Evolutionary conservation across 2,113 vertebrate genomes (phyloP).

Genomic region (Lepus europaeus): DNA sequence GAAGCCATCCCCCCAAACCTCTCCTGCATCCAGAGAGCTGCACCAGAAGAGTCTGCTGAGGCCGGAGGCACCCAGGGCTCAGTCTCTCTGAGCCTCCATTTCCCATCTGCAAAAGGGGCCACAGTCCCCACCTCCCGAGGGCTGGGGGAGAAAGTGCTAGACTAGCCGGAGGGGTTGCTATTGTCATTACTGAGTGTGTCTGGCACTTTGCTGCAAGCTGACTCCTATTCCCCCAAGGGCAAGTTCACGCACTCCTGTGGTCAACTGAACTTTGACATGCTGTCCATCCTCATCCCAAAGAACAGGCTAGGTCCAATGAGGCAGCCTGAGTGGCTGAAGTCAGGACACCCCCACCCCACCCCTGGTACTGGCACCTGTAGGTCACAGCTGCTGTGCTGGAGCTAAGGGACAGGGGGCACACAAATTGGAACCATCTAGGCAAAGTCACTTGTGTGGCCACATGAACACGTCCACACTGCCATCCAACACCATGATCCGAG

Average conservation of each 20-base stretch:
- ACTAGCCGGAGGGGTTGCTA: rapidly evolving
- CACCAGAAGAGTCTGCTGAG: no score
- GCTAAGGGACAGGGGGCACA: rapidly evolving
- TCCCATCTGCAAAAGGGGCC: background rate
- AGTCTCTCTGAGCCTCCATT: background rate
- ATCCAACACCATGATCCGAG: background rate
- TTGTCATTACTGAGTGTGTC: background rate
- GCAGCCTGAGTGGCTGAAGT: background rate
- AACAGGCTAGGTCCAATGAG: background rate
- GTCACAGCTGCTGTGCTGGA: no score
- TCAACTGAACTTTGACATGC: background rate
- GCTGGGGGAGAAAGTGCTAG: background rate
- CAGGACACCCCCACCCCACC: no score
- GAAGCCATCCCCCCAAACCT: background rate
- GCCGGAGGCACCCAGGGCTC: no score
- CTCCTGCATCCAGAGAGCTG: background rate
- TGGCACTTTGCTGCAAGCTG: background rate
- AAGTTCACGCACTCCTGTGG: background rate
- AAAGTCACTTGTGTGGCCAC: background rate
- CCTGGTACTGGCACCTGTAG: no score
- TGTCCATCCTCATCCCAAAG: background rate
- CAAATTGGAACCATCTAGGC: background rate
- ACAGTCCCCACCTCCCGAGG: background rate
- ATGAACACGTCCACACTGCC: rapidly evolving
- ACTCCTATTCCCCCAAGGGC: background rate